These are phyloP conservation scores for Drosophila mojavensis DNA, from an alignment of 1,140 invertebrate species.

Conservation along the genomic window DNA sequence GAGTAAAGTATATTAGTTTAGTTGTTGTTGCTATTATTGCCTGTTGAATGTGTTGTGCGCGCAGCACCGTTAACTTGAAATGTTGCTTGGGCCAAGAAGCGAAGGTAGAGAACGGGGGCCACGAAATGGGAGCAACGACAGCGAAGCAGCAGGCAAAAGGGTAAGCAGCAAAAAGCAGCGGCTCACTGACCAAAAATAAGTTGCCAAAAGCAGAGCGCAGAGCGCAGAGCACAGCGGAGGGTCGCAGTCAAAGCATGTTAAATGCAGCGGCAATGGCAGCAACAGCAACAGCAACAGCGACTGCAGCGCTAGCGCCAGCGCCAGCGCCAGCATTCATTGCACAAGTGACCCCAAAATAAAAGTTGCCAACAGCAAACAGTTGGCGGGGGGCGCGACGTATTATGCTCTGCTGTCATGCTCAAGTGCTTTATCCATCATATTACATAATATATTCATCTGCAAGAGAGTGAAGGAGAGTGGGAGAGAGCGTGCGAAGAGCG, in stretches of 20 bases:
- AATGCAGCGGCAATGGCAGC: background rate
- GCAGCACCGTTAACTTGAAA: slow-evolving; percentile 74
- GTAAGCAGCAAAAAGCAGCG: slow-evolving; percentile 30
- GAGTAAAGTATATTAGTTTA: slow-evolving; percentile 63
- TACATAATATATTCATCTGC: slow-evolving; percentile 22
- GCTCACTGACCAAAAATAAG: slow-evolving; percentile 11
- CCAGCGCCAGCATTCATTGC: slow-evolving; percentile 36
- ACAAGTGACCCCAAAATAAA: slow-evolving; percentile 44
- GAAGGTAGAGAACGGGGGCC: background rate
- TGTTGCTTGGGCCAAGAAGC: slow-evolving; percentile 14
- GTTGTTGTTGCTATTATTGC: slow-evolving; percentile 63
- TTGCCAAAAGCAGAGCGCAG: slow-evolving; percentile 23
- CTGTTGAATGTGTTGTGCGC: slow-evolving; percentile 47
- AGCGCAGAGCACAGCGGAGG: slow-evolving; percentile 1
- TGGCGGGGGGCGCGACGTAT: background rate
- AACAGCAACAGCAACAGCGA: background rate
- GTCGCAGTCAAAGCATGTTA: background rate
- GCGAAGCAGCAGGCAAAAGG: slow-evolving; percentile 27
- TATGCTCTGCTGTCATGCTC: slow-evolving; percentile 22
- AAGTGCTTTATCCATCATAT: slow-evolving; percentile 31
- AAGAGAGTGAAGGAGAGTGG: background rate
- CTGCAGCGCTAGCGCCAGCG: background rate
- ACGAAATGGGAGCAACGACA: slow-evolving; percentile 54
- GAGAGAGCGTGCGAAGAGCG: background rate
- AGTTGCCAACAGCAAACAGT: slow-evolving; percentile 31